phyloP scores from a whole-genome alignment of 2,113 vertebrate species.

The Hydrochoerus hydrochaeris region DNA sequence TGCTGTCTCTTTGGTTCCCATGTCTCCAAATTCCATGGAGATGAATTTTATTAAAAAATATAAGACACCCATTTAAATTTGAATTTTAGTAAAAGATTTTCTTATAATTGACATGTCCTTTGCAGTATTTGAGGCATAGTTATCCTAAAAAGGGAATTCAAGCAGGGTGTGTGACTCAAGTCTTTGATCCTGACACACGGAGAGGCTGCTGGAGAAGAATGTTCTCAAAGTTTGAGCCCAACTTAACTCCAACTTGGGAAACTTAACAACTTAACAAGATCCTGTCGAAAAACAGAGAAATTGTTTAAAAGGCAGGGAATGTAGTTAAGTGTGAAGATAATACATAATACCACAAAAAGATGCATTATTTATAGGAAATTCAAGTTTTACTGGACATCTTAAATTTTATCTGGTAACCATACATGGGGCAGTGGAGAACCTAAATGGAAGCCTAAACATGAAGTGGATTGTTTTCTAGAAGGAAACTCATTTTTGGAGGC shows the following conservation, averaged over 20 bases:
- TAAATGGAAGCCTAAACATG: rapidly evolving
- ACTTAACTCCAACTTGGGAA: background rate
- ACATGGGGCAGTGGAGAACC: too few species aligned
- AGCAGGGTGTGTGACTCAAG: background rate
- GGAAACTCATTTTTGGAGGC: background rate
- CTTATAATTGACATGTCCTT: background rate
- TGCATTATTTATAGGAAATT: background rate
- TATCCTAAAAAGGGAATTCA: background rate
- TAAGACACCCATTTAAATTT: background rate
- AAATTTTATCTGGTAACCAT: background rate
- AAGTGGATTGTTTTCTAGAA: background rate
- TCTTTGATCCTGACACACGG: background rate
- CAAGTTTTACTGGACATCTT: background rate
- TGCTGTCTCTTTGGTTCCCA: background rate
- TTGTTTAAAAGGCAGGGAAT: background rate
- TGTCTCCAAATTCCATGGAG: background rate
- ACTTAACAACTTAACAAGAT: background rate
- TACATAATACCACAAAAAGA: background rate
- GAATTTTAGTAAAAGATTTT: conserved; percentile 26
- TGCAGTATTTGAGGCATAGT: background rate
- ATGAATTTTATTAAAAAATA: background rate
- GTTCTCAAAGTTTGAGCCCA: background rate
- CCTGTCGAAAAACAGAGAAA: background rate
- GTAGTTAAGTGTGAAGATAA: background rate
- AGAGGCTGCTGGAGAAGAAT: background rate